These are phyloP conservation scores for Pseudococcus longispinus DNA, from an alignment of 2,888 invertebrate species.

Conservation along the genomic window DNA sequence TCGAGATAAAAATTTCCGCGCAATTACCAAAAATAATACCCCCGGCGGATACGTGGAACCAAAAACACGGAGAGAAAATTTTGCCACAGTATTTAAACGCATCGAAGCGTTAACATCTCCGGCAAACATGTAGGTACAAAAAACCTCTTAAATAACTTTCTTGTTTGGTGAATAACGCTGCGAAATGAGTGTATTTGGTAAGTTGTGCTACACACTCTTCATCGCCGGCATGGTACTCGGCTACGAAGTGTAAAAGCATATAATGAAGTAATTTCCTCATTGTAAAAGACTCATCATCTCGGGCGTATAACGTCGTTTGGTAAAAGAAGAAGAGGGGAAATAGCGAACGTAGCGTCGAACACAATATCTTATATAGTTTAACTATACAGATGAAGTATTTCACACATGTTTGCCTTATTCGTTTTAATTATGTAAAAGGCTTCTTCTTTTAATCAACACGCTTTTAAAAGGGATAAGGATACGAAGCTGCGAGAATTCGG, in stretches of 20 bases:
- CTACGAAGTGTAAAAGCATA: slow-evolving; percentile 18
- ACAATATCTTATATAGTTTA: slow-evolving; percentile 8
- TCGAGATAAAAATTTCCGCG: slow-evolving; percentile 1
- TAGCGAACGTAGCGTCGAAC: not conserved
- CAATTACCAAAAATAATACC: slow-evolving; percentile 26
- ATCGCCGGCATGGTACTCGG: not conserved
- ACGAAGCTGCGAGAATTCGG: not conserved
- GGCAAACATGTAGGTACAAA: not conserved
- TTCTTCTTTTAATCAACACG: slow-evolving; percentile 3
- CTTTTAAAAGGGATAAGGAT: not conserved
- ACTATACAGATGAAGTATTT: slow-evolving; percentile 19
- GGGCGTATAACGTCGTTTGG: not conserved
- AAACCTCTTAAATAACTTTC: slow-evolving; percentile 26
- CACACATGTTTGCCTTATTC: slow-evolving; percentile 16
- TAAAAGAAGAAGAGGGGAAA: not conserved
- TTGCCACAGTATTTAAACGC: not conserved
- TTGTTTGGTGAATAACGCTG: not conserved
- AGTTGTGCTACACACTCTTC: not conserved
- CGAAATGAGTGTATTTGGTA: not conserved
- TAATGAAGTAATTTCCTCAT: slow-evolving; percentile 22
- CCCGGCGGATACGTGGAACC: not conserved
- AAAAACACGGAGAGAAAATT: not conserved
- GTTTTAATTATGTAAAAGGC: slow-evolving; percentile 22
- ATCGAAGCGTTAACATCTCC: not conserved
- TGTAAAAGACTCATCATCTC: slow-evolving; percentile 13